Evolutionary conservation across 1,140 invertebrate species (phyloP), one percentile per base, ranked within the genome.

Genomic region (Nasonia vitripennis): DNA sequence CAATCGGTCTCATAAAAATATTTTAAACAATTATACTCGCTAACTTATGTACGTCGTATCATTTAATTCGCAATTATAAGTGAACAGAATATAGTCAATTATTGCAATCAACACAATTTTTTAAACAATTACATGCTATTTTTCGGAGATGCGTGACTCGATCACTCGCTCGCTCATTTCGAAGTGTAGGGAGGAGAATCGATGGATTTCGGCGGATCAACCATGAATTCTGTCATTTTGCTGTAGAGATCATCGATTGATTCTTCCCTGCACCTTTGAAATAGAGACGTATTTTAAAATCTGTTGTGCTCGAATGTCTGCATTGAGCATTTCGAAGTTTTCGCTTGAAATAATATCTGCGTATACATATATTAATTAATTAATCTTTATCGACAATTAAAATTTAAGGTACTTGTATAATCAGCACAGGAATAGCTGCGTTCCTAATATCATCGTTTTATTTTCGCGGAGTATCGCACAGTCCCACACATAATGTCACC

Each of bases 1-100:
- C 27, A 81, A 85, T 81, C n/a, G 20, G 55, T 74, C 9, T 78
- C 45, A 67, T 80, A 51, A 80, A 85, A 85, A 70, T 79, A 84
- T 73, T 84, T 55, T 37, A 84, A 79, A 79, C 75, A 74, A 80
- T 75, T 80, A 27, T 27, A 80, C 31, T 37, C 27, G 34, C 14
- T 67, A 78, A 71, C 41, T 78, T 71, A 84, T 70, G 3, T 23
- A 37, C 2, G 11, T 51, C 45, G 0, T 62, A 62, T 62, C 34
- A 37, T 3, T 37, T 37, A n/a, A 62, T n/a, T 3, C 17, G 6
- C 7, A 62, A 17, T n/a, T n/a, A 62, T 71, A 67, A 78, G 20
- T 62, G 6, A 84, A 79, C 48, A 71, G 34, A 48, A 78, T 78
- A 27, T 48, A 51, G 10, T 37, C 23, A 74, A 79, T 23, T 55